These are phyloP conservation scores for Ptychochromis oligacanthus DNA, from an alignment of 2,113 vertebrate species.

Conservation along the genomic window DNA sequence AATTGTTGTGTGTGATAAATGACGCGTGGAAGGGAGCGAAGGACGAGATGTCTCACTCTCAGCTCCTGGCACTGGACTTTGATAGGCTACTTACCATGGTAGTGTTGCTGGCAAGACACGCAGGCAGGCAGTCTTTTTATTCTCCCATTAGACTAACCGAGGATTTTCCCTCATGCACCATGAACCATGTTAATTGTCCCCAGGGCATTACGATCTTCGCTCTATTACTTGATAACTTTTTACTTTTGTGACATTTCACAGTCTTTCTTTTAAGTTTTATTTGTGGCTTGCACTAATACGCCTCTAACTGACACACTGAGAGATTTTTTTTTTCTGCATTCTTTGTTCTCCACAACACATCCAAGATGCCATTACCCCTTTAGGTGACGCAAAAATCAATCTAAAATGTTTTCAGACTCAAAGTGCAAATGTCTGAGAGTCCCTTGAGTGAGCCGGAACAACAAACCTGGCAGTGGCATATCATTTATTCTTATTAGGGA, in stretches of 20 bases:
- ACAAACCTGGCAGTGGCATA: constrained; percentile 80
- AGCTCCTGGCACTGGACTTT: constrained; percentile 54
- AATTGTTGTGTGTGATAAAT: constrained; percentile 66
- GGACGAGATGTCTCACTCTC: constrained; percentile 56
- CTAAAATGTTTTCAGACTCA: constrained; percentile 58
- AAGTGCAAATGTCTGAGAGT: constrained; percentile 66
- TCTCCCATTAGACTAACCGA: constrained; percentile 69
- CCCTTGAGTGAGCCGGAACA: constrained; percentile 72
- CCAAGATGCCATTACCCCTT: constrained; percentile 55
- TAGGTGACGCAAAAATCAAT: constrained; percentile 66
- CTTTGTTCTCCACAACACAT: constrained; percentile 65
- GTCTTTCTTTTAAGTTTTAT: constrained; percentile 67
- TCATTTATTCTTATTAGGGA: constrained; percentile 85
- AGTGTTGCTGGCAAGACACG: constrained; percentile 56
- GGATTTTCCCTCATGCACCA: constrained; percentile 74
- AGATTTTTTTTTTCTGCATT: background rate
- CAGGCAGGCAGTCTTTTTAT: constrained; percentile 63
- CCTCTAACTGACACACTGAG: constrained; percentile 40
- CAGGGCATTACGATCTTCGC: constrained; percentile 68
- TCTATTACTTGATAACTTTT: constrained; percentile 76
- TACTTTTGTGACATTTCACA: constrained; percentile 69
- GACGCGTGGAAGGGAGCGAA: constrained; percentile 37
- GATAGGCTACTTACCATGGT: constrained; percentile 62
- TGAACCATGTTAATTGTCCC: constrained; percentile 77
- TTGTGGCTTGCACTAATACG: constrained; percentile 47